Conservation (phyloP, 2,888 invertebrate species). For the Drosophila longiperda region DNA sequence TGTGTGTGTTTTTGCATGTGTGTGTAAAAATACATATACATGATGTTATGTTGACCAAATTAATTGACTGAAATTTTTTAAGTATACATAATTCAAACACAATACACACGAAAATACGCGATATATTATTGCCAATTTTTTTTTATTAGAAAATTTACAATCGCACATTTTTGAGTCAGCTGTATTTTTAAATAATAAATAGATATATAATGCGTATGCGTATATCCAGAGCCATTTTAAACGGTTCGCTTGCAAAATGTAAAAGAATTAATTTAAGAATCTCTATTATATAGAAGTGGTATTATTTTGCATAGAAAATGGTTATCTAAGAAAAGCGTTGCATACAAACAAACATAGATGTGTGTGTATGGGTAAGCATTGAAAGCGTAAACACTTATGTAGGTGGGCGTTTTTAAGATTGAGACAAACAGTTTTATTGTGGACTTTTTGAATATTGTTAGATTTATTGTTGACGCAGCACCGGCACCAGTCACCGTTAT, state of each 20-base stretch:
- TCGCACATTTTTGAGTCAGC: background rate
- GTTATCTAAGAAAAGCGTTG: background rate
- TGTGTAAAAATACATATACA: background rate
- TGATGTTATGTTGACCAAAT: background rate
- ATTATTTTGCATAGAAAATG: background rate
- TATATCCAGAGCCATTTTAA: background rate
- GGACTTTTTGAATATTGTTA: slow-evolving; percentile 7
- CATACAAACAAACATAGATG: background rate
- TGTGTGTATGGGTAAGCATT: background rate
- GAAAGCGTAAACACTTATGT: background rate
- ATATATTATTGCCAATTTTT: background rate
- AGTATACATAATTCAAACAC: background rate
- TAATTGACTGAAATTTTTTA: background rate
- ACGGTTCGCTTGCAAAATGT: background rate
- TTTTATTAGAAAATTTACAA: background rate
- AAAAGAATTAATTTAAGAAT: background rate
- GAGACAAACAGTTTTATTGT: slow-evolving; percentile 5
- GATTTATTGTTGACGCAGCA: slow-evolving; percentile 19
- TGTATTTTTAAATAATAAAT: background rate
- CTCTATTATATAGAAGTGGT: background rate
- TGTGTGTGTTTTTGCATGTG: background rate
- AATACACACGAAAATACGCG: background rate
- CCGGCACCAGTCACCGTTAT: slow-evolving; percentile 27
- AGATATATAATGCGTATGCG: background rate
- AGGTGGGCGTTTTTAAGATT: background rate